These are phyloP conservation scores for Florisuga fusca DNA, from an alignment of 2,797 vertebrate genomes.

Conservation along the genomic window DNA sequence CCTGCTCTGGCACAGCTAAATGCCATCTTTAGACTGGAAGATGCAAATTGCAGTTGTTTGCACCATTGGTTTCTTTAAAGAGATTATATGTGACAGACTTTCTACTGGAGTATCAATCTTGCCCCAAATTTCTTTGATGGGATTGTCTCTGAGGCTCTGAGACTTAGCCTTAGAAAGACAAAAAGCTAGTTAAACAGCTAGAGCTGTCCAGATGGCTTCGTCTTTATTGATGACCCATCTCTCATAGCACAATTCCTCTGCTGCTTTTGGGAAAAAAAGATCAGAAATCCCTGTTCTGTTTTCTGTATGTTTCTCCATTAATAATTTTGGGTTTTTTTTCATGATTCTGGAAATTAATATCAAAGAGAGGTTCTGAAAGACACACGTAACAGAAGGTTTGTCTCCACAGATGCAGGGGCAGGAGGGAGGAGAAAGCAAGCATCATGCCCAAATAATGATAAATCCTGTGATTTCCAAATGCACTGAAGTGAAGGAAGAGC, in stretches of 20 bases:
- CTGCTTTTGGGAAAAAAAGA: neutral
- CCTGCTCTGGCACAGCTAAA: neutral
- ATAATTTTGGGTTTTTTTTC: neutral
- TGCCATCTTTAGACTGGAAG: neutral
- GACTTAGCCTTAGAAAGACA: neutral
- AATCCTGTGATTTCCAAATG: neutral
- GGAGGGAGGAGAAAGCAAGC: neutral
- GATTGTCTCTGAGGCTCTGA: constrained; percentile 5
- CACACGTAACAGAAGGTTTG: neutral
- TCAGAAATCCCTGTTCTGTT: neutral
- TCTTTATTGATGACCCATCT: constrained; percentile 31
- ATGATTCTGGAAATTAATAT: neutral
- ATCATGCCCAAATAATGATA: neutral
- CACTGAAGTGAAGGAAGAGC: neutral
- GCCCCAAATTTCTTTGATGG: constrained; percentile 13
- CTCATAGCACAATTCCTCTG: neutral
- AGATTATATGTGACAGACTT: neutral
- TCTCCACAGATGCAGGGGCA: neutral
- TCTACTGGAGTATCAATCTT: constrained; percentile 30
- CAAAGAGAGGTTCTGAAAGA: neutral
- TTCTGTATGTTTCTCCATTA: neutral
- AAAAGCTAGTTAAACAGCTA: constrained; percentile 22
- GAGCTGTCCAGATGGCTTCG: constrained; percentile 4
- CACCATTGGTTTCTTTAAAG: neutral
- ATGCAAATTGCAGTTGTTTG: neutral